Conservation (phyloP, 2,113 vertebrate genomes). For the Urocolius indicus region DNA sequence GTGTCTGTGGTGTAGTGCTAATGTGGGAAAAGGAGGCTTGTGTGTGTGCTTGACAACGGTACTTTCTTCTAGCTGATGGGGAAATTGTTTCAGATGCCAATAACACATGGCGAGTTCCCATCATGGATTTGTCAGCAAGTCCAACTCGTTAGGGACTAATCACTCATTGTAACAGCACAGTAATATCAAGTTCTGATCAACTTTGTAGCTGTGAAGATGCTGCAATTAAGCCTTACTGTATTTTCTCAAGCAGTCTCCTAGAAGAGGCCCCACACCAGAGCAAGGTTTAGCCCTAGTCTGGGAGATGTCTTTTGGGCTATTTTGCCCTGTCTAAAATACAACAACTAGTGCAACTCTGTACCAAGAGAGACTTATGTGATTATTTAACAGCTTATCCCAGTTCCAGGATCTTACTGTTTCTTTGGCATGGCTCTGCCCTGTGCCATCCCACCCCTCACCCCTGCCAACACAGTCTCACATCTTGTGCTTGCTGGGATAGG, state of each 20-base stretch:
- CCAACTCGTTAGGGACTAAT: constrained; percentile 66
- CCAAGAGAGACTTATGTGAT: background rate
- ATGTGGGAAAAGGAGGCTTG: constrained; percentile 14
- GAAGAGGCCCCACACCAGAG: background rate
- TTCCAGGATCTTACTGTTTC: background rate
- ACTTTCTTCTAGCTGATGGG: constrained; percentile 26
- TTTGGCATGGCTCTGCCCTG: background rate
- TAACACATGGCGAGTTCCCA: constrained; percentile 20
- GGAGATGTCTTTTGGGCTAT: background rate
- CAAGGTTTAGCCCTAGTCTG: background rate
- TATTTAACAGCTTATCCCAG: background rate
- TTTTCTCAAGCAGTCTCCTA: too few relatives aligned
- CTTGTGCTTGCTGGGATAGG: background rate
- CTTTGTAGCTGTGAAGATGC: background rate
- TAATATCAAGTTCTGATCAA: constrained; percentile 45
- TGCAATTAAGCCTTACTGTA: constrained; percentile 27
- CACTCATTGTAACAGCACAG: constrained; percentile 15
- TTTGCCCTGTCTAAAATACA: background rate
- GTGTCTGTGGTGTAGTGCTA: background rate
- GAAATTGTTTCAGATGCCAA: constrained; percentile 51
- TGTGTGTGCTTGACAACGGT: background rate
- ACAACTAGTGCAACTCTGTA: background rate
- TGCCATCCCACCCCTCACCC: background rate
- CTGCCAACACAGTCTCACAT: background rate
- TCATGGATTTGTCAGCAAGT: constrained; percentile 52